Base-by-base conservation (phyloP, 2,888 invertebrate species). In the Phyto melanocephala region DNA sequence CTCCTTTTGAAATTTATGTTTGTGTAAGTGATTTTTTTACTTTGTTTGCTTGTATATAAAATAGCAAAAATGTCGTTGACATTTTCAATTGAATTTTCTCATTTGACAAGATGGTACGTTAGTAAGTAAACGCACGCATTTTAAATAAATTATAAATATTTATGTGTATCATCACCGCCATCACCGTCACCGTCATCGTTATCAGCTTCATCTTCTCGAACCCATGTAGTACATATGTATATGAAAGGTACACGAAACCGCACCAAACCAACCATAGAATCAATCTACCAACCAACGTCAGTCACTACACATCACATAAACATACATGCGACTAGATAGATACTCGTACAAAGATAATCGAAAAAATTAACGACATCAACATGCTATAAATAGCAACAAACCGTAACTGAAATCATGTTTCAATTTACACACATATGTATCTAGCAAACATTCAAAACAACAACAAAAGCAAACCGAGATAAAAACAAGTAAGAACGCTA, bases 1-100 rank as follows among this genome's bases (percentile, higher is more conserved):
- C 17, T 33, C 4, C 24, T 28, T 22, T 54, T 45, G 28, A 40
- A 13, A 33, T 13, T 20, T 13, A 24, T 42, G 11, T 24, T 2
- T 13, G 6, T 24, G 4, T 33, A 28, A 13, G 11, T 11, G 10
- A 1, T 11, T 47, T 20, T n/a, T 28, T 28, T 28, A n/a, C n/a
- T 24, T 62, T 28, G 42, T 42, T 42, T 62, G 15, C 62, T 15
- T 24, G 40, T 62, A 35, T 42, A 28, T 37, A 37, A 15, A 71
- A n/a, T 4, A 45, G n/a, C 6, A 28, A 28, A 65, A 72, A 74
- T 62, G 79, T 68, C 68, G 80, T 80, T 74, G 74, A 74, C 74
- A 68, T 65, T 68, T 67, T 74, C 37, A 6, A 15, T 45, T 45
- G 17, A 45, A 65, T 65, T 79, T 33, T 22, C 15, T 28, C 11